phyloP scores from a whole-genome alignment of 2,797 vertebrate genomes.

The Pelobates cultripes region DNA sequence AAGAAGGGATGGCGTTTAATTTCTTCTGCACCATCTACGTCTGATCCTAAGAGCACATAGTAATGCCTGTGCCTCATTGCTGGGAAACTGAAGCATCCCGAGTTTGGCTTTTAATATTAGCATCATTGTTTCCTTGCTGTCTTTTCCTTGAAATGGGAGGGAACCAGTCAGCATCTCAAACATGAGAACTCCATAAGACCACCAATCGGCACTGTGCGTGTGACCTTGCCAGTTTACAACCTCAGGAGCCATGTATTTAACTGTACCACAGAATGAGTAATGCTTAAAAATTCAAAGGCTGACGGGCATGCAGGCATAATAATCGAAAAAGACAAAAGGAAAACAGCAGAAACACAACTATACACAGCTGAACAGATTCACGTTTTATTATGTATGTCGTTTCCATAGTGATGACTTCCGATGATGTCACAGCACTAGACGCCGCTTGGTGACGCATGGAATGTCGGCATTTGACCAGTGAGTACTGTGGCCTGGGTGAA shows the following conservation, averaged over 20 bases:
- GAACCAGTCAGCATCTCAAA: constrained; percentile 96
- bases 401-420: no score
- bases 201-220: constrained; percentile 95
- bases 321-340: no score
- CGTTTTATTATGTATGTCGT: no score
- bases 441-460: no score
- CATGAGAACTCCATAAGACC: constrained; percentile 96
- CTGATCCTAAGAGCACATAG: constrained; percentile 89
- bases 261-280: constrained; percentile 97
- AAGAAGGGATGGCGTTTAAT: no score
- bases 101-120: constrained; percentile 94
- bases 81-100: constrained; percentile 99
- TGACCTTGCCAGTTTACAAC: constrained; percentile 97
- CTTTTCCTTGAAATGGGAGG: constrained; percentile 94
- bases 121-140: constrained; percentile 95
- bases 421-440: no score
- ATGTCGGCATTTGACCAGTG: no score
- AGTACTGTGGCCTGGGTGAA: no score
- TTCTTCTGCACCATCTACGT: constrained; percentile 44
- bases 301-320: no score
- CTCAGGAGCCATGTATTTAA: constrained; percentile 98
- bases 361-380: no score
- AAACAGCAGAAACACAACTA: no score
- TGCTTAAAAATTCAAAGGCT: no score
- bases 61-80: constrained; percentile 90